phyloP scores from a whole-genome alignment of 2,888 invertebrate genomes.

The Petrolisthes manimaculis region DNA sequence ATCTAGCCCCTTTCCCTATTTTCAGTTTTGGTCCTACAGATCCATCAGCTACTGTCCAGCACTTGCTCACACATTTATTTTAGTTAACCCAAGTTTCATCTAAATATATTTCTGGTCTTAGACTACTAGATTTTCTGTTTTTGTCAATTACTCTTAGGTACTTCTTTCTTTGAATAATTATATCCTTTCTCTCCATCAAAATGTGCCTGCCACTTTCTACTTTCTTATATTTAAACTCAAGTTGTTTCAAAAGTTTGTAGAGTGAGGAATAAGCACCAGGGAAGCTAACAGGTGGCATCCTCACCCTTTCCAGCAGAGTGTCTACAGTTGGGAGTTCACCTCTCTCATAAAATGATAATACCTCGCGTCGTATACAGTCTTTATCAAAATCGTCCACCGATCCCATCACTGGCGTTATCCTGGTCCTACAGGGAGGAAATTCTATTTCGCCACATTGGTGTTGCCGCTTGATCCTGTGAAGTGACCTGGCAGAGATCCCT shows the following conservation, averaged over 20 bases:
- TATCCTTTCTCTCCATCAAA: conserved; percentile 33
- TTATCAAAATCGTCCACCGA: neutral
- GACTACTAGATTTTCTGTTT: conserved; percentile 8
- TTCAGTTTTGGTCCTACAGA: neutral
- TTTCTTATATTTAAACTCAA: neutral
- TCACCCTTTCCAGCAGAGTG: conserved; percentile 1
- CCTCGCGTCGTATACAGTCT: neutral
- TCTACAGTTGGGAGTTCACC: neutral
- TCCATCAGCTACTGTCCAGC: conserved; percentile 9
- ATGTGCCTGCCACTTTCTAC: conserved; percentile 17
- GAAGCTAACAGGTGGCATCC: neutral
- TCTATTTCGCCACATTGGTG: neutral
- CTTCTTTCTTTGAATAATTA: conserved; percentile 6
- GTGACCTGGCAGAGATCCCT: neutral
- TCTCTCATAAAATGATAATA: conserved; percentile 3
- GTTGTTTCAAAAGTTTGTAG: neutral
- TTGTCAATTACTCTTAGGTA: neutral
- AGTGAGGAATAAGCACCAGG: neutral
- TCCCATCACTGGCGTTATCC: neutral
- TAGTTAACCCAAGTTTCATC: conserved; percentile 36
- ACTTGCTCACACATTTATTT: conserved; percentile 8
- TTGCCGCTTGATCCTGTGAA: neutral
- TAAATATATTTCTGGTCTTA: conserved; percentile 25
- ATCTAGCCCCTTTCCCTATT: conserved; percentile 23
- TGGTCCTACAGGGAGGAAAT: neutral